These are phyloP conservation scores for Orthosia cruda DNA, from an alignment of 2,888 invertebrate species.

Conservation along the genomic window DNA sequence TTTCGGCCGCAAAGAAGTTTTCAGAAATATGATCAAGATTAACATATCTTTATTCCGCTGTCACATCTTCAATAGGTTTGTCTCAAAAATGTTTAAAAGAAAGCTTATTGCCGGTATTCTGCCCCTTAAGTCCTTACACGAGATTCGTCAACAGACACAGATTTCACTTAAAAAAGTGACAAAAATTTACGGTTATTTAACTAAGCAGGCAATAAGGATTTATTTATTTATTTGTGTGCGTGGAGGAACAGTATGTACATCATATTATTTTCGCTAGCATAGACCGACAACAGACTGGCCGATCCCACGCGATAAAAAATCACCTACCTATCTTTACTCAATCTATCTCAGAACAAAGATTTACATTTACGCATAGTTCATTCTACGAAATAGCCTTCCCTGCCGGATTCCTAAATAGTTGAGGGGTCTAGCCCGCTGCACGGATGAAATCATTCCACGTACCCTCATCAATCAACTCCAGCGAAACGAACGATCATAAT, in stretches of 20 bases:
- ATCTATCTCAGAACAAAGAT: constrained; percentile 57
- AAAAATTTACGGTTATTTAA: neutral
- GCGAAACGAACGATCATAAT: constrained; percentile 65
- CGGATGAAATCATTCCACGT: constrained; percentile 63
- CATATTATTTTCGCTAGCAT: constrained; percentile 15
- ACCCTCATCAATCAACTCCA: constrained; percentile 70
- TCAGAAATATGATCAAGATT: too few species aligned
- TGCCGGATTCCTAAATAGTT: constrained; percentile 56
- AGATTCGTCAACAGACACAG: neutral
- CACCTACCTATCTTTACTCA: constrained; percentile 25
- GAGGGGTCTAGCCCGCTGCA: constrained; percentile 30
- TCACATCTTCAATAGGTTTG: too few species aligned
- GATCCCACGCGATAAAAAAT: constrained; percentile 24
- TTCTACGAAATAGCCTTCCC: constrained; percentile 46
- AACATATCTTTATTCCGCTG: too few species aligned
- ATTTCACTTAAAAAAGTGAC: neutral
- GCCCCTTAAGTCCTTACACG: neutral
- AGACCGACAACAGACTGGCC: neutral
- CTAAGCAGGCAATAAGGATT: constrained; percentile 7
- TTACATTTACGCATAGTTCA: constrained; percentile 57
- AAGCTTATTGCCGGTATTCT: too few species aligned
- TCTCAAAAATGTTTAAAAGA: too few species aligned
- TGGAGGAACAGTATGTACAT: constrained; percentile 2
- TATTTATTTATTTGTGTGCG: constrained; percentile 8
- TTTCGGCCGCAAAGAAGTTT: too few species aligned